Base-by-base conservation (phyloP, 2,113 vertebrate species). In the Romanogobio albipinnatus region DNA sequence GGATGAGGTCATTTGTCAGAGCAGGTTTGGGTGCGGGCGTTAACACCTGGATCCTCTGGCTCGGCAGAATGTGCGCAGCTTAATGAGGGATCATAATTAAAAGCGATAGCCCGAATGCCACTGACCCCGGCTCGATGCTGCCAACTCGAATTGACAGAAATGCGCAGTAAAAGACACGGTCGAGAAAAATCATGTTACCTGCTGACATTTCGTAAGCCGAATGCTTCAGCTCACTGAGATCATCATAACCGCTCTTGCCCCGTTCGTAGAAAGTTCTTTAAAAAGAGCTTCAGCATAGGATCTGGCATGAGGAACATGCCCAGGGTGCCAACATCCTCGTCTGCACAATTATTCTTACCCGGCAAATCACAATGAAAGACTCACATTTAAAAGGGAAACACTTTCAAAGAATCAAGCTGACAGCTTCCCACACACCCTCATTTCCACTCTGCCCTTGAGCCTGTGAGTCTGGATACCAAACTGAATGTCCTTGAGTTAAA, bases 51-150 rank as follows among this genome's bases (percentile, higher is more conserved):
- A 78, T 88, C 51, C 49, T 87, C 74, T 84, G 77, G 77, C 59
- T 64, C 43, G 70, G 79, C 45, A 45, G 51, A 66, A 74, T 82
- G 66, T 59, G 59, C 43, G 1, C 59, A 66, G 68, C 39, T 17
- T 74, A 85, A 87, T 89, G 76, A 87, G 81, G 64, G 77, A 77
- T 83, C 24, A 64, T 73, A 82, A 87, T 85, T 87, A 83, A 87
- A 83, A 82, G 82, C 49, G 74, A 62, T 79, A 87, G 77, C 56
- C 77, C 29, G 82, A 49, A 45, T 45, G 36, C 53, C 47, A 71
- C 56, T 33, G 36, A 83, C 17, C 11, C 36, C 26, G 8, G 66
- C 8, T 26, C 9, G 0, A n/a, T 62, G 71, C 74, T 47, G 53
- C 43, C 70, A 75, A 64, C 45, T 64, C 10, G 9, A 68, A 81